phyloP scores from a whole-genome alignment of 2,888 invertebrate genomes.

The Apamea monoglypha region DNA sequence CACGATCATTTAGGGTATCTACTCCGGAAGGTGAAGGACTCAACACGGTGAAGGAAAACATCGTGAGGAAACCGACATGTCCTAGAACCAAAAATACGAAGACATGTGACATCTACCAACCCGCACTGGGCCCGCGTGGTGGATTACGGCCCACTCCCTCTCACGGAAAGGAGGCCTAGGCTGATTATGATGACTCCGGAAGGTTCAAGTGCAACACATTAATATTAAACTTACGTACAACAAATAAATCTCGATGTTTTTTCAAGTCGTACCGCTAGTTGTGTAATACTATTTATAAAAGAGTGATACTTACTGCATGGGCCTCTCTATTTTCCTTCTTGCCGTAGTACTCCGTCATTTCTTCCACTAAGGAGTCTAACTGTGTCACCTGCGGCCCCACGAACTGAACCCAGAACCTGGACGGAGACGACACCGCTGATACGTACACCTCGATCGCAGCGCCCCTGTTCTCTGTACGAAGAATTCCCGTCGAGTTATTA shows the following conservation, averaged over 20 bases:
- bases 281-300: background rate
- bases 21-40: background rate
- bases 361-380: conserved; percentile 94
- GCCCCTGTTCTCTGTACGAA: conserved; percentile 75
- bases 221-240: background rate
- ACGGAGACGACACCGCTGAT: conserved; percentile 95
- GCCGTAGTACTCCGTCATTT: conserved; percentile 96
- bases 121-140: too few species aligned
- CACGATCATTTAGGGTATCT: background rate
- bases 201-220: background rate
- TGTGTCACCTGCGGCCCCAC: conserved; percentile 93
- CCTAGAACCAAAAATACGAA: too few species aligned
- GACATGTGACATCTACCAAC: too few species aligned
- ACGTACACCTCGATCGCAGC: conserved; percentile 95
- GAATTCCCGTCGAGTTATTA: conserved; percentile 6
- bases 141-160: too few species aligned
- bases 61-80: too few species aligned
- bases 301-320: conserved; percentile 85
- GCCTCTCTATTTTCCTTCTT: conserved; percentile 91
- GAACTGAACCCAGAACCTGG: conserved; percentile 96
- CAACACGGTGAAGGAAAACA: too few species aligned
- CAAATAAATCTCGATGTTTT: background rate
- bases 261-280: background rate
- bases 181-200: background rate
- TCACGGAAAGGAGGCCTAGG: too few species aligned